Evolutionary conservation across 2,888 invertebrate species (phyloP), one percentile per base, ranked within the genome.

Genomic region (Nesidiocoris tenuis): DNA sequence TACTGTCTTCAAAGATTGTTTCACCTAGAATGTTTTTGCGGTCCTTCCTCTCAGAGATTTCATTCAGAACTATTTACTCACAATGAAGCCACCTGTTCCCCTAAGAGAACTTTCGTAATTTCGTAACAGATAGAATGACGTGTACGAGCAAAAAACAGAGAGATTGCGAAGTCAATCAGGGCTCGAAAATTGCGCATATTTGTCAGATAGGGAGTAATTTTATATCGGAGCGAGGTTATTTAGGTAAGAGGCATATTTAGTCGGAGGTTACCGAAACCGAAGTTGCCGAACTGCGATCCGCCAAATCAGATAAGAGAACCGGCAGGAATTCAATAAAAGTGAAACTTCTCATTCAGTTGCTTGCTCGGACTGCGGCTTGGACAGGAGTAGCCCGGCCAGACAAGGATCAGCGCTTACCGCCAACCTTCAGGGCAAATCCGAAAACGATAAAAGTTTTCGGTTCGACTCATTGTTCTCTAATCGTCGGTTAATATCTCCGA

Each of bases 331-430:
- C 39, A 39, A 65, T 39, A 25, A 39, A 65, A 65, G 65, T 65
- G 65, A 65, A 65, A 65, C 65, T 65, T 63, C 39, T 39, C 65
- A 65, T 65, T 65, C 65, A 39, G 17, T 12, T 18, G 63, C 23
- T n/a, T n/a, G n/a, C n/a, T n/a, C n/a, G n/a, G n/a, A n/a, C n/a
- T n/a, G n/a, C 12, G 39, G 12, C 39, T 39, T 12, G 39, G 39
- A 39, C 39, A 39, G 39, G 39, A 39, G 39, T 12, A 39, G 39
- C 39, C 39, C 1, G 1, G 17, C 39, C 24, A 65, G 39, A 65
- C 65, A 65, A 65, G 25, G 39, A 65, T 65, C 65, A 65, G 65
- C 65, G 39, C 65, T 65, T 24, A 39, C 65, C 25, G 65, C 65
- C n/a, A 39, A 19, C 65, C 19, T 24, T n/a, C 65, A 12, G 17